Evolutionary conservation across 2,797 vertebrate genomes (phyloP), one percentile per base, ranked within the genome.

Genomic region (Xerus rutilus): DNA sequence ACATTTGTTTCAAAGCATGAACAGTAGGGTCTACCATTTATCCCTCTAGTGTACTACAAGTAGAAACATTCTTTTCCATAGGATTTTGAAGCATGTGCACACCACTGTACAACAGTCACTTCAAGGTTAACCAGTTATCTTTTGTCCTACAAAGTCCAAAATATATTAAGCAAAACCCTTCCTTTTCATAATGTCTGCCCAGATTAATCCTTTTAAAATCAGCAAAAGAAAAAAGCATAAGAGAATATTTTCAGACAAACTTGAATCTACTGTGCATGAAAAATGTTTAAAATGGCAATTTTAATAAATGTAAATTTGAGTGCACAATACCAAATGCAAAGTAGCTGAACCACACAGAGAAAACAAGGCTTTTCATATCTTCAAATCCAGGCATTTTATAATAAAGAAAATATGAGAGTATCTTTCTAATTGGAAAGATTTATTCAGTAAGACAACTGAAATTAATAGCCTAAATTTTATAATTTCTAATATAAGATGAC

Each of bases 321-420:
- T 98, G 98, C 97, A 96, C 98, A 98, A 98, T 98, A 98, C 96
- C 98, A 98, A 98, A 98, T 95, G 97, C 97, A 98, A 98, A 95
- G 96, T 96, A 99, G 98, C 98, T 99, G 98, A 99, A 99, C 98
- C 98, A 99, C 98, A 98, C 98, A 99, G 98, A 99, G 98, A 98
- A 99, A 99, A 96, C 96, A 98, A 97, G 97, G 93, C 97, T 98
- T 96, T 97, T 93, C 49, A 54, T 67, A 96, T 87, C 57, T 35
- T 17, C 95, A 97, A 95, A 95, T 93, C 83, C 91, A 92, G 65
- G 81, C 95, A 90, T 89, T 97, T 79, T 57, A 97, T 88, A 91
- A 96, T 20, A 92, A 96, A 91, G 32, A 91, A 73, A 96, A 97
- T 91, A 89, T 86, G 57, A 97, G 73, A 95, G 45, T 91, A 97